Evolutionary conservation across 2,888 invertebrate genomes (phyloP), one percentile per base, ranked within the genome.

Genomic region (Drosophila eohydei): DNA sequence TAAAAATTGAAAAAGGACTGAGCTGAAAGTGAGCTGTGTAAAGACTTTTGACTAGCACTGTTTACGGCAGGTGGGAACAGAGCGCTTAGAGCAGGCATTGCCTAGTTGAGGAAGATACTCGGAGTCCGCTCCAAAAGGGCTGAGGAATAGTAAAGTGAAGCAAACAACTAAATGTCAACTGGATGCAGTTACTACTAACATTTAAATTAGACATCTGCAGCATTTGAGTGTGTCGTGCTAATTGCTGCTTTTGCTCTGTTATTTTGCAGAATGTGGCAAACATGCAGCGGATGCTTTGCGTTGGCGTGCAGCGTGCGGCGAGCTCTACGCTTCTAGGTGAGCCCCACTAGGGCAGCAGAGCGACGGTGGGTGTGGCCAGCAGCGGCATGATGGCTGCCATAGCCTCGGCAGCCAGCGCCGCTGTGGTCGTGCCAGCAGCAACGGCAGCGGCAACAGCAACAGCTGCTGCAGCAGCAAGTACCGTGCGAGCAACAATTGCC

Each of bases 231-330:
- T 14, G 9, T 4, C 2, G 38, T 40, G 14, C 8, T 43, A 11
- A 43, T 21, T 43, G 36, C 7, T 16, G 6, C 1, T 46, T 12
- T 41, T 28, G 7, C 2, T 32, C 0, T 48, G 8, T 0, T 16
- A 8, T 8, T 44, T 72, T 71, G 12, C 84, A 83, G 87, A 55
- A 21, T 28, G 36, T 43, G 72, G 50, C 61, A 62, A 34, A 54
- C 43, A 84, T 84, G 84, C 84, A 71, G 80, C 54, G 64, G 46
- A 16, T 46, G 64, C 63, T 46, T 64, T 65, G 80, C 59, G 56
- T 65, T 40, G 65, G 32, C 60, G 57, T 58, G 51, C 78, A 73
- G 66, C 58, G 70, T 43, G 79, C 73, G 64, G 73, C 60, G 59
- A 54, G 67, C 64, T 48, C 50, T 57, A 73, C 68, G 71, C 74